Percentiles rank a stretch among this genome's conserved stretches.
Evolutionary conservation across 2,113 vertebrate species (phyloP).

Genomic region (Semnornis frantzii): DNA sequence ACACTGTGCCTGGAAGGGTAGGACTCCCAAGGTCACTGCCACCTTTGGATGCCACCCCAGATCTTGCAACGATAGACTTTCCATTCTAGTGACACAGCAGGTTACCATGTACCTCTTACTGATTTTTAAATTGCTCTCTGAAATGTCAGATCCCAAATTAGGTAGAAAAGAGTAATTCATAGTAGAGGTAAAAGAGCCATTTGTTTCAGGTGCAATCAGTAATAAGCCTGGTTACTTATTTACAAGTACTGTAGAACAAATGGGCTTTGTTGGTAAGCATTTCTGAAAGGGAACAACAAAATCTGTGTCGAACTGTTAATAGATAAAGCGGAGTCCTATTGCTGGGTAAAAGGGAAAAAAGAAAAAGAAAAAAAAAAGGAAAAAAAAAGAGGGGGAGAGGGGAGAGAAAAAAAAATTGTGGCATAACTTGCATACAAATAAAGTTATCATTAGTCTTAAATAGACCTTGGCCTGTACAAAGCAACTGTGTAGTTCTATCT

Average conservation of each 20-base stretch:
- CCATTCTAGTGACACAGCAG: not conserved
- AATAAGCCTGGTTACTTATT: conserved; percentile 20
- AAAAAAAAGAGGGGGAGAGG: fast-evolving
- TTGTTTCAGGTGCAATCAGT: not conserved
- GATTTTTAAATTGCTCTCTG: not conserved
- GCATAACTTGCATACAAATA: not conserved
- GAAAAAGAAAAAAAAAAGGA: fast-evolving
- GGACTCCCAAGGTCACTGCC: not conserved
- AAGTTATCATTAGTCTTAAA: not conserved
- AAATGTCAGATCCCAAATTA: not conserved
- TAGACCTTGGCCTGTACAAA: not conserved
- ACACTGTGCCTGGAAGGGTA: not conserved
- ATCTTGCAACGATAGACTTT: not conserved
- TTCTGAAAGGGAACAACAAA: not conserved
- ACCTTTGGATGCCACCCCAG: not conserved
- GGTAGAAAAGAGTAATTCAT: not conserved
- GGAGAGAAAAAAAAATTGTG: not conserved
- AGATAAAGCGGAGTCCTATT: not conserved
- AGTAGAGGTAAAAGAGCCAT: not conserved
- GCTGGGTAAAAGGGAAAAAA: fast-evolving
- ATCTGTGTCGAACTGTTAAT: not conserved
- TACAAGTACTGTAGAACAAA: not conserved
- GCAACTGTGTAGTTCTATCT: not conserved
- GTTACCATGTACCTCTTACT: not conserved
- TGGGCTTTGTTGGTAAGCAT: not conserved